Conservation (phyloP, 2,797 vertebrate genomes). For the Lepidocolaptes lacrymiger region DNA sequence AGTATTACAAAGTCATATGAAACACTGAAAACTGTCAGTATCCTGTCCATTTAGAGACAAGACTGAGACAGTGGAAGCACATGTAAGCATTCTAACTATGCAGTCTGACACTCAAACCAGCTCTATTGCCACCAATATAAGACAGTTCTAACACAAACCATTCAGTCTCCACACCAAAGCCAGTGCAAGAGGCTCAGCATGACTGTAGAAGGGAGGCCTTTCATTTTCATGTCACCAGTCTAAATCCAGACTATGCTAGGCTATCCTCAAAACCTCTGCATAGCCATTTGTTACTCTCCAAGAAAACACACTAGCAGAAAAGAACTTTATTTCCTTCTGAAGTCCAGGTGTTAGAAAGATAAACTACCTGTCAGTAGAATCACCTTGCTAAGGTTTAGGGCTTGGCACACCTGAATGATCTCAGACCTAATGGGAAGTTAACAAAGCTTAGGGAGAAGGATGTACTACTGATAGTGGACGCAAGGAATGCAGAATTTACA, state of each 20-base stretch:
- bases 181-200: not conserved
- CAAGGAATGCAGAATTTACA: not conserved
- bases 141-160: not conserved
- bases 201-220: not conserved
- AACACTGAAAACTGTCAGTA: not conserved
- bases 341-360: not conserved
- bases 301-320: not conserved
- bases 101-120: not conserved
- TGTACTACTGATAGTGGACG: not conserved
- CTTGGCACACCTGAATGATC: not conserved
- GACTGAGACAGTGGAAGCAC: not conserved
- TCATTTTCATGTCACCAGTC: not conserved
- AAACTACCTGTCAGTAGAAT: not conserved
- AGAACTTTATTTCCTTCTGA: not conserved
- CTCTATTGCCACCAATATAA: not conserved
- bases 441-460: not conserved
- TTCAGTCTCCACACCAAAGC: not conserved
- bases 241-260: rapidly evolving
- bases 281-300: not conserved
- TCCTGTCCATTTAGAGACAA: not conserved
- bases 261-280: not conserved
- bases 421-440: not conserved
- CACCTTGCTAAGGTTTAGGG: not conserved
- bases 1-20: not conserved
- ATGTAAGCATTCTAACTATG: not conserved